Evolutionary conservation across 2,888 invertebrate genomes (phyloP), one percentile per base, ranked within the genome.

Genomic region (Hoplodrina blanda): DNA sequence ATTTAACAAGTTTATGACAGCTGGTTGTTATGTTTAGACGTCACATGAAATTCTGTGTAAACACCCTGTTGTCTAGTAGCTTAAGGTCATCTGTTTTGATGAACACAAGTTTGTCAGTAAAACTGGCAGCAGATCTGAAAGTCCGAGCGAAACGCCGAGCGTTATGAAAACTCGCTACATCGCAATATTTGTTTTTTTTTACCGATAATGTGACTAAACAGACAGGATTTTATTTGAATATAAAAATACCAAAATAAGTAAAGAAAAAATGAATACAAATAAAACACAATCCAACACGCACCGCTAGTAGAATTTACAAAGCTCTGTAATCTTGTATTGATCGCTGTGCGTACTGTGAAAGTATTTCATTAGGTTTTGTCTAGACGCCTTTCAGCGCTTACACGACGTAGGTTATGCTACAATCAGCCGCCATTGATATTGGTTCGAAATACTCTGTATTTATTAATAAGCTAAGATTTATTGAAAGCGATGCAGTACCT

Each of bases 321-420:
- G 50, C 49, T 11, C 13, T 62, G 62, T 68, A 74, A 78, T 70
- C 69, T 74, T 1, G 69, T 78, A 78, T 78, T 64, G 78, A 78
- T 70, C 64, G 67, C 49, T 53, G 55, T 54, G 37, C 62, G 49
- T 69, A 30, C 30, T 50, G 50, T 30, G 19, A 52, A 37, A 19
- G 46, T 61, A 73, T 70, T 78, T 68, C 52, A 78, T 74, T 67
- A 78, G 1, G 37, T 11, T 55, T 37, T 46, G 75, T 65, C 70
- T 75, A 68, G 70, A 65, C 66, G 44, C 46, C 17, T 53, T 54
- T 37, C 50, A 71, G n/a, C 13, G 73, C 56, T 77, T 41, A 46
- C 17, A 41, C 25, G 11, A 30, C 30, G 41, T 41, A 41, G 41
- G 41, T 41, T 41, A 13, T 41, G 11, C 13, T 52, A 65, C 11